These are phyloP conservation scores for Agrochola macilenta DNA, from an alignment of 2,888 invertebrate genomes.

Conservation along the genomic window DNA sequence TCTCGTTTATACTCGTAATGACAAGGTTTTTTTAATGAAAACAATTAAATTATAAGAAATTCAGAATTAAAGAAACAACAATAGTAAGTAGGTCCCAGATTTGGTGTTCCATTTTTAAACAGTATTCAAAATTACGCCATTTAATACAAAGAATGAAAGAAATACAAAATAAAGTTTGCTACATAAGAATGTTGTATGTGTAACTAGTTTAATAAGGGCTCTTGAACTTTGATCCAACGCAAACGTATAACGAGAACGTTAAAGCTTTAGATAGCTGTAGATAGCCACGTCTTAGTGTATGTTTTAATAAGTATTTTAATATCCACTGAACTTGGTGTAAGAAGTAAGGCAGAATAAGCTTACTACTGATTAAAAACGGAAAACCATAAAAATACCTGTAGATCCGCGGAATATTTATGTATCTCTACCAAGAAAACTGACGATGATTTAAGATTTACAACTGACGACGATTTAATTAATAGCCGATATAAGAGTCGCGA, in stretches of 20 bases:
- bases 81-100: too few relatives aligned
- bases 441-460: neutral
- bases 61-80: neutral
- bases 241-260: neutral
- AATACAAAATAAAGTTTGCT: neutral
- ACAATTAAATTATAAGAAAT: neutral
- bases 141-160: neutral
- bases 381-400: neutral
- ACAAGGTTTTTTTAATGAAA: neutral
- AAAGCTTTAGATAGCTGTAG: neutral
- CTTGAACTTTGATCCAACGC: neutral
- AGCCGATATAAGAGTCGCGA: neutral
- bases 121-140: neutral
- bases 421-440: neutral
- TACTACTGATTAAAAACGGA: neutral
- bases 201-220: neutral
- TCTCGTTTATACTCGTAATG: neutral
- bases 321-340: neutral
- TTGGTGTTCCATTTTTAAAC: neutral
- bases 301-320: neutral
- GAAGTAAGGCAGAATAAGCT: neutral
- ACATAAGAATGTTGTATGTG: neutral
- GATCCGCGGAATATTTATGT: neutral
- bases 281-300: neutral
- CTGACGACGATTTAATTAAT: slow-evolving; percentile 5